Evolutionary conservation across 2,113 vertebrate species (phyloP), one percentile per base, ranked within the genome.

Genomic region (Antechinus flavipes): DNA sequence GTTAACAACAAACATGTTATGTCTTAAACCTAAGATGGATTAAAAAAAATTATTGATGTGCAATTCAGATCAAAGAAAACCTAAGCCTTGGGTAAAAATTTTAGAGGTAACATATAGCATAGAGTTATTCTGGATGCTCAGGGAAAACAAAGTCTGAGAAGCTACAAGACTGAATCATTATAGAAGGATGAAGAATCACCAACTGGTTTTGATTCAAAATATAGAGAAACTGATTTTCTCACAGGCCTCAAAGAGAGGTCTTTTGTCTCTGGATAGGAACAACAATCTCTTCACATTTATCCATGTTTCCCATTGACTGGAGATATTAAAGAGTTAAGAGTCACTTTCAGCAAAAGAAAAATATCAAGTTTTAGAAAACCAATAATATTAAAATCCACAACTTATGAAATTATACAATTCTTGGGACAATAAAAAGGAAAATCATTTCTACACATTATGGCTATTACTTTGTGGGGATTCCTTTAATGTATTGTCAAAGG

Each of bases 131-230:
- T n/a, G 91, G 30, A 90, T 54, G 27, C 8, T 93, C 22, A 61
- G 93, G 54, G 91, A 94, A 93, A 94, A 93, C 89, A 22, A 95
- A 94, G 12, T 53, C 53, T 76, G 53, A 93, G 55, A 94, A 90
- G 95, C 6, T 3, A 50, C 1, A 94, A 61, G 52, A 55, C 52
- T 91, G 90, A 95, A 95, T 27, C 1, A 7, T 58, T 25, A 89
- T 26, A 19, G 25, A 47, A 95, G 2, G 25, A 91, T 95, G 46
- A 84, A 91, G 3, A 22, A 49, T 50, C 49, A 84, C 53, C 90
- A 42, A 2, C 90, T 90, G 90, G 35, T 55, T 93, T 93, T 6
- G 25, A 92, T 93, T 93, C 56, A 92, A 90, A 91, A 90, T 25
- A 95, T 46, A 94, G 0, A 92, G 25, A 24, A 91, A 68, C 61